phyloP scores from a whole-genome alignment of 2,888 invertebrate species.

The Pollenia amentaria region DNA sequence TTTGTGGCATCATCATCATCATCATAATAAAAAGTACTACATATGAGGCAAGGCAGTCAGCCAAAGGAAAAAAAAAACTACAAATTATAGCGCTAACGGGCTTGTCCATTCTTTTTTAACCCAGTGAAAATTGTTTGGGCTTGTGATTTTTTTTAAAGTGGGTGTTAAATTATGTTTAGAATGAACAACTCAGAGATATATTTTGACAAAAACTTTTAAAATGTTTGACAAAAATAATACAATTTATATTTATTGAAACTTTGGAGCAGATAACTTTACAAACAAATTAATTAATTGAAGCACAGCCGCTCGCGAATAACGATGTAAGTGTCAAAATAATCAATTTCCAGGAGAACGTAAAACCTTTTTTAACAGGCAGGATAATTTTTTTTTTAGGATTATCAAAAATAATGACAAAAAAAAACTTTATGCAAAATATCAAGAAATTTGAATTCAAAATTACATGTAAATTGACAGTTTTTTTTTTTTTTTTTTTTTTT shows the following conservation, averaged over 20 bases:
- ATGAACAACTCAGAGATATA: background rate
- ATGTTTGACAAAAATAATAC: background rate
- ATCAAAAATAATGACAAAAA: too few species aligned
- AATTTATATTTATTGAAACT: background rate
- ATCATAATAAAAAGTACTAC: background rate
- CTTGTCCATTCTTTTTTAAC: conserved; percentile 22
- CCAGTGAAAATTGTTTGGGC: conserved; percentile 7
- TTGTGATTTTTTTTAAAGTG: conserved; percentile 18
- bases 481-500: too few species aligned
- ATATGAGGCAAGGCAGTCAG: background rate
- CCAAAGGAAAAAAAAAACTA: background rate
- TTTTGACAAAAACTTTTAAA: background rate
- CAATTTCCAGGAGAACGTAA: too few species aligned
- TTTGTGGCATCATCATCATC: conserved; percentile 32
- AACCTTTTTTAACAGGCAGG: too few species aligned
- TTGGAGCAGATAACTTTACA: too few species aligned
- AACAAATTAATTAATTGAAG: too few species aligned
- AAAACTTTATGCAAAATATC: too few species aligned
- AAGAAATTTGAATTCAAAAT: too few species aligned
- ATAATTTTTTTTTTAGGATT: too few species aligned
- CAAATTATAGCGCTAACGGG: conserved; percentile 10
- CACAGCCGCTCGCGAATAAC: too few species aligned
- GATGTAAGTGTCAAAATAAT: too few species aligned
- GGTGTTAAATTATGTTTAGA: conserved; percentile 21
- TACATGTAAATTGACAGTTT: too few species aligned